Evolutionary conservation across 2,113 vertebrate species (phyloP).

Genomic region (Probosciger aterrimus): DNA sequence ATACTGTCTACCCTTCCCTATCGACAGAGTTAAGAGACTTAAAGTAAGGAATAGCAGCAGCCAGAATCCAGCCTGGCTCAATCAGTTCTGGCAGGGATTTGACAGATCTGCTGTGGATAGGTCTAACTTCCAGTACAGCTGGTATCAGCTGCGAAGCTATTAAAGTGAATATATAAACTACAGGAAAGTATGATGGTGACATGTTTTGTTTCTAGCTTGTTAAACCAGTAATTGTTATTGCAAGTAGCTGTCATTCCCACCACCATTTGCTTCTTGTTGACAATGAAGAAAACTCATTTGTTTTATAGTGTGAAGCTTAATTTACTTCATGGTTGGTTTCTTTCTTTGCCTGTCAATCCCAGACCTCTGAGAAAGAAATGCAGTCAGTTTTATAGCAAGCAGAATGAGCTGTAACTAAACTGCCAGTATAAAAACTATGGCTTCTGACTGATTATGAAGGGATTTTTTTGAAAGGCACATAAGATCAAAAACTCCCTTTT

Average conservation of each 20-base stretch:
- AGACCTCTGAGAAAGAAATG: neutral
- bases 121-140: neutral
- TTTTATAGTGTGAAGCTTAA: constrained; percentile 48
- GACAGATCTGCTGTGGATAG: neutral
- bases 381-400: neutral
- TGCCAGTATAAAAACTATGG: neutral
- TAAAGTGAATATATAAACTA: neutral
- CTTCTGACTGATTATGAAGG: neutral
- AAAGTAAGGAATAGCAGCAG: neutral
- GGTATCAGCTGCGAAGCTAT: neutral
- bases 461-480: neutral
- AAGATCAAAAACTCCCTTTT: neutral
- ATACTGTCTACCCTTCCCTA: neutral
- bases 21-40: neutral
- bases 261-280: constrained; percentile 28
- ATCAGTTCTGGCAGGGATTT: neutral
- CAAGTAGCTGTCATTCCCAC: constrained; percentile 39
- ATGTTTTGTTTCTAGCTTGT: constrained; percentile 55
- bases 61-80: neutral
- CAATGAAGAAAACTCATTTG: constrained; percentile 49
- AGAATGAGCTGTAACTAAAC: constrained; percentile 32
- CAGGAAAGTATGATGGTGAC: neutral
- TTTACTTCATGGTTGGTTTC: constrained; percentile 55
- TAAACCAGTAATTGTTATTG: constrained; percentile 57
- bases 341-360: constrained; percentile 29